Percentiles rank a stretch among this genome's conserved stretches.
Evolutionary conservation across 2,888 invertebrate genomes (phyloP).

Genomic region (Phlogophora meticulosa): DNA sequence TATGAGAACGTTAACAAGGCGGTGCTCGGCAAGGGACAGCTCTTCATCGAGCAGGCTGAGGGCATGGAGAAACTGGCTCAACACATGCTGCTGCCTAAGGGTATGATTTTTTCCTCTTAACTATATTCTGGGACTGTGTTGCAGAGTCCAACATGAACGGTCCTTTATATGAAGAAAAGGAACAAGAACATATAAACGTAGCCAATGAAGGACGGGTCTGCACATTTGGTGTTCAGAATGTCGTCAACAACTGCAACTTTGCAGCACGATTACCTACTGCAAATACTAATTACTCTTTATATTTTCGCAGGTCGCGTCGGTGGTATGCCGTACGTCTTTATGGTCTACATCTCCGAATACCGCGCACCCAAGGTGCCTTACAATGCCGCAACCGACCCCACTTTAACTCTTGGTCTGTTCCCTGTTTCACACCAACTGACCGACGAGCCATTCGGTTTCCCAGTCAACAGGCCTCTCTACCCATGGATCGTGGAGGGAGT

Average conservation of each 20-base stretch:
- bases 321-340: conserved; percentile 92
- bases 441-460: conserved; percentile 90
- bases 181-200: too few relatives aligned
- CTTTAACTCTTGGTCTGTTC: conserved; percentile 88
- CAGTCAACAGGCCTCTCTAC: conserved; percentile 89
- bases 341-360: conserved; percentile 91
- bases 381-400: conserved; percentile 84
- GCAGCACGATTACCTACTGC: neutral
- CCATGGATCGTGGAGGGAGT: conserved; percentile 78
- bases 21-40: conserved; percentile 84
- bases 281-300: neutral
- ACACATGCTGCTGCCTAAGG: conserved; percentile 93
- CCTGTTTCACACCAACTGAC: conserved; percentile 85
- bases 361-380: conserved; percentile 82
- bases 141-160: neutral
- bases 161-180: too few relatives aligned
- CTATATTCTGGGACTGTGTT: neutral
- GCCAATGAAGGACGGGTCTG: too few relatives aligned
- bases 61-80: conserved; percentile 92
- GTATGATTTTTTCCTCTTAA: conserved; percentile 66
- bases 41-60: conserved; percentile 85
- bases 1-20: conserved; percentile 88
- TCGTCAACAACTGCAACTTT: too few relatives aligned
- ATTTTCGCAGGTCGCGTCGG: conserved; percentile 78
- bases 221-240: too few relatives aligned